Conservation (phyloP, 2,888 invertebrate species). For the Andrena bucephala region DNA sequence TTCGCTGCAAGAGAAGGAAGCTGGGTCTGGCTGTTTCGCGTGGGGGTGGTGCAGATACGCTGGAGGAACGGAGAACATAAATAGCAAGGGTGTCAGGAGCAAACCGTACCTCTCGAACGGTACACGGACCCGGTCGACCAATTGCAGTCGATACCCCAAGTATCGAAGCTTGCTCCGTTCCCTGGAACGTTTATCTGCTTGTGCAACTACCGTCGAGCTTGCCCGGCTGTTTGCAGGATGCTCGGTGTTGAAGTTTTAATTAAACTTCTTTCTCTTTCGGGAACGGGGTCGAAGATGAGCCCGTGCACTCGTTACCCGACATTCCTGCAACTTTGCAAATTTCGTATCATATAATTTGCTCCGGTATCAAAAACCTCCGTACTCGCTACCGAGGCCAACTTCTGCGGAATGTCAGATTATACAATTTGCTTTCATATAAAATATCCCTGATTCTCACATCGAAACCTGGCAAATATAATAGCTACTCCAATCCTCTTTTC, state of each 20-base stretch:
- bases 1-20: slow-evolving; percentile 7
- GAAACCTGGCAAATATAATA: too few species aligned
- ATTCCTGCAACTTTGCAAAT: too few species aligned
- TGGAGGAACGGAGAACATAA: slow-evolving; percentile 58
- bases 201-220: slow-evolving; percentile 20
- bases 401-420: too few species aligned
- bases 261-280: not conserved
- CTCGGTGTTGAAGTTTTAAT: not conserved
- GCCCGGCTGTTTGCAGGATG: not conserved
- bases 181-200: slow-evolving; percentile 3
- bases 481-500: too few species aligned
- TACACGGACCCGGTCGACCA: slow-evolving; percentile 45
- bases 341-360: too few species aligned
- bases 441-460: too few species aligned
- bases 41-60: slow-evolving; percentile 27
- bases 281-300: too few species aligned
- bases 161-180: slow-evolving; percentile 52
- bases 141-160: slow-evolving; percentile 66
- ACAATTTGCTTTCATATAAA: too few species aligned
- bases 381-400: too few species aligned
- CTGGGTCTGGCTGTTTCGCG: slow-evolving; percentile 20
- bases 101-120: slow-evolving; percentile 53
- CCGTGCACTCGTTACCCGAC: too few species aligned
- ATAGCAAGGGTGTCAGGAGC: slow-evolving; percentile 67
- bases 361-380: too few species aligned